phyloP scores from a whole-genome alignment of 2,888 invertebrate species.

The Netelia melanura region DNA sequence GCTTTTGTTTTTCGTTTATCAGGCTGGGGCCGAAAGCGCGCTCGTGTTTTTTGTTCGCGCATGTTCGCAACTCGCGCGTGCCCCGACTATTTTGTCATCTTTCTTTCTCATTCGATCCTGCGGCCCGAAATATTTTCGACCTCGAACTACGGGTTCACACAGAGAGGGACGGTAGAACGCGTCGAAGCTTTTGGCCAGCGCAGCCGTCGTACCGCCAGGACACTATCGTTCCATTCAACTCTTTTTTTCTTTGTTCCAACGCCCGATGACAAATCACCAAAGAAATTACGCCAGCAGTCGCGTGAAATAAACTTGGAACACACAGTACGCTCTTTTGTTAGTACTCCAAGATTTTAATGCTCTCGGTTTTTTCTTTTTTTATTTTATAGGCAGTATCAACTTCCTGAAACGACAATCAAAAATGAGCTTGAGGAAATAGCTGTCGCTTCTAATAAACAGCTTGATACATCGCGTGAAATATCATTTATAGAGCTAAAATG shows the following conservation, averaged over 20 bases:
- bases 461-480: background rate
- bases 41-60: constrained; percentile 39
- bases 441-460: constrained; percentile 1
- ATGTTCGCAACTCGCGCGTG: constrained; percentile 26
- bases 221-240: constrained; percentile 32
- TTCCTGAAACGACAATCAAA: background rate
- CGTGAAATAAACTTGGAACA: constrained; percentile 38
- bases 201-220: constrained; percentile 12
- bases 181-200: constrained; percentile 16
- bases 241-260: constrained; percentile 31
- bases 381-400: background rate
- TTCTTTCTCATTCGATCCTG: constrained; percentile 15
- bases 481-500: background rate
- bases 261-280: constrained; percentile 63
- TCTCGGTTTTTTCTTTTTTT: background rate
- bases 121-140: constrained; percentile 39
- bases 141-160: constrained; percentile 27
- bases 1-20: constrained; percentile 61
- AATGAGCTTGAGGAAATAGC: background rate
- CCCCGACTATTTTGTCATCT: constrained; percentile 8
- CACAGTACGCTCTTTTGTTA: constrained; percentile 3
- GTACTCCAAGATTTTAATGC: background rate
- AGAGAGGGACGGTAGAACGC: constrained; percentile 29
- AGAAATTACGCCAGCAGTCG: constrained; percentile 54
- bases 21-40: constrained; percentile 44